Percentiles rank a stretch among this genome's conserved stretches.
Conservation (phyloP, 30 jellyfish, hydroid and myxozoan genomes). For the Aurelia aurita complex sp. Pacific region DNA sequence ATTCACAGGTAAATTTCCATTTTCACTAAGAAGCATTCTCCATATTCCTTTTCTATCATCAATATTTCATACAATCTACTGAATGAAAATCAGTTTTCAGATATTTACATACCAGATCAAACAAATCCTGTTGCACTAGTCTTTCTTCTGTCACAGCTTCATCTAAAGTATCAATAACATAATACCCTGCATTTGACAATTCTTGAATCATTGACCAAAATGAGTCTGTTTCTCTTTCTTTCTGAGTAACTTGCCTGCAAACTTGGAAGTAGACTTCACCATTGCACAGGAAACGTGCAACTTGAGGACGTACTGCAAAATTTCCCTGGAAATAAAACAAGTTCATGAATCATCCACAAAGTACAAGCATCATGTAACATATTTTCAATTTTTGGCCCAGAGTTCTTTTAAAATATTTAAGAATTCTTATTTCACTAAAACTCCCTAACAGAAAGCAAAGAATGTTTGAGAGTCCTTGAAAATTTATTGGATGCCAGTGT, state of each 20-base stretch:
- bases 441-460: no score
- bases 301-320: conserved; percentile 46
- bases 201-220: conserved; percentile 74
- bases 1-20: conserved; percentile 87
- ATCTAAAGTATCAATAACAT: conserved; percentile 66
- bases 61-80: neutral
- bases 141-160: conserved; percentile 86
- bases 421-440: no score
- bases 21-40: no score
- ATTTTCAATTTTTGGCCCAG: no score
- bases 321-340: conserved; percentile 29
- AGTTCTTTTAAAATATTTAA: no score
- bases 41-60: no score
- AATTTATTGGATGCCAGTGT: no score
- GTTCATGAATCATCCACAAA: no score
- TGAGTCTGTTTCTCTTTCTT: conserved; percentile 17
- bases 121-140: conserved; percentile 26
- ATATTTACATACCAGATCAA: conserved; percentile 60
- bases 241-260: conserved; percentile 27
- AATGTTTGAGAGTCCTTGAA: no score
- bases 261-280: conserved; percentile 55
- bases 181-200: conserved; percentile 65
- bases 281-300: conserved; percentile 45
- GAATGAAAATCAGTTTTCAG: neutral
- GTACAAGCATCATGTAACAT: no score